A percentile compares a stretch with the other conserved stretches of the same genome.
phyloP scores from a whole-genome alignment of 2,113 vertebrate genomes.

The Notarius quadriscutis region DNA sequence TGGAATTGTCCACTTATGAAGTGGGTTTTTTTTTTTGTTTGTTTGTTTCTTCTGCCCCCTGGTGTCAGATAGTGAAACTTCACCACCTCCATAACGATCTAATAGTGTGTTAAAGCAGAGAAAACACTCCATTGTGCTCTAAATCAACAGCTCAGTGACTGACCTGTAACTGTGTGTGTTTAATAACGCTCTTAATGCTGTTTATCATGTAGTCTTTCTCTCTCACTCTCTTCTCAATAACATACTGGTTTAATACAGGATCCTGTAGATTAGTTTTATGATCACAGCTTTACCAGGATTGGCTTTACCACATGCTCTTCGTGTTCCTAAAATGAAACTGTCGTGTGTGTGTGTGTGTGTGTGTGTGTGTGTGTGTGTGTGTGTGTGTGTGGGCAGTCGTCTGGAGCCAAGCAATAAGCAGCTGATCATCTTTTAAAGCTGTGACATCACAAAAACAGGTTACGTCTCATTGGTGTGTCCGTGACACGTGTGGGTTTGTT shows the following conservation, averaged over 20 bases:
- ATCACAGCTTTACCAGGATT: not conserved
- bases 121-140: not conserved
- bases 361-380: not conserved
- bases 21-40: not conserved
- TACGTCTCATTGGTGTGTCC: not conserved
- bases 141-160: not conserved
- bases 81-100: not conserved
- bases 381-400: not conserved
- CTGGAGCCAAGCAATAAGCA: not conserved
- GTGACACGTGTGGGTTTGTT: not conserved
- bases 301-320: not conserved
- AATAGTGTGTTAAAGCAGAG: not conserved
- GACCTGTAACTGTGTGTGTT: not conserved
- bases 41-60: conserved; percentile 36
- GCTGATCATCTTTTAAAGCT: not conserved
- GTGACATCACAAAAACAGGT: not conserved
- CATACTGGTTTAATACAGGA: not conserved
- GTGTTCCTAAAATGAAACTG: not conserved
- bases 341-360: not conserved
- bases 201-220: not conserved
- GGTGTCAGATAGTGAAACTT: conserved; percentile 27
- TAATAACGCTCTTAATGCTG: not conserved
- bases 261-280: not conserved
- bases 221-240: not conserved
- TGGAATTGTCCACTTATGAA: not conserved